These are phyloP conservation scores for Antheraea pernyi DNA, from an alignment of 1,140 invertebrate species.

Conservation along the genomic window DNA sequence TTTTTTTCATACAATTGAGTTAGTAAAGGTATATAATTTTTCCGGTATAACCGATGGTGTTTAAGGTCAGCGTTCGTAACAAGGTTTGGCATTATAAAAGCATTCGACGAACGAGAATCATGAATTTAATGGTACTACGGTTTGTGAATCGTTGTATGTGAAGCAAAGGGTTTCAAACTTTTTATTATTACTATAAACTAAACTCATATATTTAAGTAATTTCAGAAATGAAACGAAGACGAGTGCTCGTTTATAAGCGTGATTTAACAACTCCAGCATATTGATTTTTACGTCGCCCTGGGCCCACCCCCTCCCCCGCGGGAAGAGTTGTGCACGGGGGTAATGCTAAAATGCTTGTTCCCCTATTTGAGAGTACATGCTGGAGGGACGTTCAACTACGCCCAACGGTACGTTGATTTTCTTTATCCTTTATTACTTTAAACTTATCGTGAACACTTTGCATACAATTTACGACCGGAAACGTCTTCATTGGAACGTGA, in stretches of 20 bases:
- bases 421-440: constrained; percentile 47
- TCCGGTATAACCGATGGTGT: no score
- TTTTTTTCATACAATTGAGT: no score
- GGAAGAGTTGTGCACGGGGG: constrained; percentile 79
- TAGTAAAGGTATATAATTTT: no score
- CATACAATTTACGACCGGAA: constrained; percentile 68
- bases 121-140: no score
- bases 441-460: constrained; percentile 56
- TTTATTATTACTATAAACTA: constrained; percentile 34
- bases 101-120: no score
- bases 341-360: constrained; percentile 80
- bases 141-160: no score
- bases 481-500: constrained; percentile 57
- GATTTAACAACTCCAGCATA: constrained; percentile 86
- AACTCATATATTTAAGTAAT: constrained; percentile 58
- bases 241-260: constrained; percentile 86
- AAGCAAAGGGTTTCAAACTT: no score
- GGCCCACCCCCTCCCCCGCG: constrained; percentile 75
- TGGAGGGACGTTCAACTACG: constrained; percentile 63
- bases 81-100: no score
- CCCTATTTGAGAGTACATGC: constrained; percentile 79
- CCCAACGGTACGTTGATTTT: constrained; percentile 46
- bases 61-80: no score
- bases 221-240: constrained; percentile 80
- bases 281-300: constrained; percentile 84